phyloP scores from a whole-genome alignment of 2,797 vertebrate genomes.

The Tenualosa thibaudeaui region DNA sequence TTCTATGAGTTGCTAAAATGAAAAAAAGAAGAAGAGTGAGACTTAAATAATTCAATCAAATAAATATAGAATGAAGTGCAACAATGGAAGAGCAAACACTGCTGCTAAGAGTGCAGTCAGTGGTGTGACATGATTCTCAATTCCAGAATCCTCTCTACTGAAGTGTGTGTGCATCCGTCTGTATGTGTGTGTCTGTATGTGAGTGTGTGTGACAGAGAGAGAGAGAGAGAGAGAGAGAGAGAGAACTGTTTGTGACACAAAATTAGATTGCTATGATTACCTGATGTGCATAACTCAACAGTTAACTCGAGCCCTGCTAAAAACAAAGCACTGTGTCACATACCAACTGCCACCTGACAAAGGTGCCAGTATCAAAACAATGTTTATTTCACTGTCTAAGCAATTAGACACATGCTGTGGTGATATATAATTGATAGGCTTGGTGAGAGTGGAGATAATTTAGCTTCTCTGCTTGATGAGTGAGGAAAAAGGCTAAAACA shows the following conservation, averaged over 20 bases:
- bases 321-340: conserved; percentile 1
- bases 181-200: too few species aligned
- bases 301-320: background rate
- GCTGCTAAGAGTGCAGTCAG: conserved; percentile 23
- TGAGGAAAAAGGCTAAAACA: background rate
- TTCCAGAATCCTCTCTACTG: conserved; percentile 30
- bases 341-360: conserved; percentile 9
- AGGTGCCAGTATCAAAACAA: conserved; percentile 9
- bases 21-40: background rate
- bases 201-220: background rate
- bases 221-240: background rate
- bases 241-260: background rate
- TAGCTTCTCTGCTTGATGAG: background rate
- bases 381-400: conserved; percentile 2
- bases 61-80: conserved; percentile 8
- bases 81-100: conserved; percentile 13
- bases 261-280: conserved; percentile 18
- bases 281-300: background rate
- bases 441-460: background rate
- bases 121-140: conserved; percentile 16
- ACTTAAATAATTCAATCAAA: background rate
- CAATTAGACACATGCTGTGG: conserved; percentile 6
- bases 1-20: conserved; percentile 30
- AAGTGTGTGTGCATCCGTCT: background rate
- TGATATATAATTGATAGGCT: conserved; percentile 12